Base-by-base conservation (phyloP, 2,797 vertebrate genomes). In the Muscicapa striata region DNA sequence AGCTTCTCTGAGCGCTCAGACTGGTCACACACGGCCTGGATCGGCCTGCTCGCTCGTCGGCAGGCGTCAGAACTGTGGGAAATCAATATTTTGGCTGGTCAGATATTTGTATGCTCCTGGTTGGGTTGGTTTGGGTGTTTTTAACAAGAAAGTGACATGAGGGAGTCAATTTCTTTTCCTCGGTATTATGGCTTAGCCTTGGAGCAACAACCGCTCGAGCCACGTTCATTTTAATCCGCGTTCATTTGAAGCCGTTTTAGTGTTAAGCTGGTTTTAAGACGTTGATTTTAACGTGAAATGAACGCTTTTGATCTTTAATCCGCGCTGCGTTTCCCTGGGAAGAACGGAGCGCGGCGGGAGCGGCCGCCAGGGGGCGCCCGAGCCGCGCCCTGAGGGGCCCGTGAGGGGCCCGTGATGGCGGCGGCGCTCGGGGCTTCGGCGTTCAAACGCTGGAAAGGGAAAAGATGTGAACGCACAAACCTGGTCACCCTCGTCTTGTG, bases 401-500 rank as follows among this genome's bases (percentile, higher is more conserved):
- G 34, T 6, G 40, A 55, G 21, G 30, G 29, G 43, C 22, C 46
- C 6, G 32, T 4, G 41, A 55, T n/a, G 55, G n/a, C 22, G 55
- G n/a, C n/a, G 22, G 22, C 21, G 13, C 32, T 2, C 40, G 22
- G 23, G 16, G 5, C 69, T 49, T 15, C 10, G 52, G 48, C 24
- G 24, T 10, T 1, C 6, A 0, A 15, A 5, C 14, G 1, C 8
- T 6, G 41, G 4, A 0, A 59, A 40, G 12, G 27, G 32, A 30
- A 23, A 10, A 23, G 0, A 8, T 5, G 11, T 0, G 22, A 45
- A 12, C 15, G 4, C 12, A 2, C 6, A 29, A 3, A 43, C 40
- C 10, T 12, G 11, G 1, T 36, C 23, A 0, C 0, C 10, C 11
- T 20, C 6, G 7, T 15, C 36, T 40, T 10, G 8, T 21, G 11